These are phyloP conservation scores for Malurus splendens DNA, from an alignment of 2,797 vertebrate species.

Conservation along the genomic window DNA sequence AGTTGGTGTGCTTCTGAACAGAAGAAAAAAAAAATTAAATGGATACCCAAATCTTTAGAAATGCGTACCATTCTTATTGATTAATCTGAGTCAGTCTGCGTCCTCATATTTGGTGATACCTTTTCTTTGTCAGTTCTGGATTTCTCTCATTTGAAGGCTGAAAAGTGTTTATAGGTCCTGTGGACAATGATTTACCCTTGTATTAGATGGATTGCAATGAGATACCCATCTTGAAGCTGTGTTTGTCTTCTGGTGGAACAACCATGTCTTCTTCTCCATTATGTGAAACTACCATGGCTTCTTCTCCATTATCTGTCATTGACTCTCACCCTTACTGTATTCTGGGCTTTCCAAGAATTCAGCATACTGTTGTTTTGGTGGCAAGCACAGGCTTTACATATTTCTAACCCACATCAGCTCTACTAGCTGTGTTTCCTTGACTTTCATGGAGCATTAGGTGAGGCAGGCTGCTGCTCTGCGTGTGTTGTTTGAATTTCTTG, in stretches of 20 bases:
- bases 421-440: background rate
- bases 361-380: background rate
- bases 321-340: background rate
- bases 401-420: fast-evolving
- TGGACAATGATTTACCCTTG: background rate
- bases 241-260: background rate
- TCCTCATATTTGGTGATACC: background rate
- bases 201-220: background rate
- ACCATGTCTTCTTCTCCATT: background rate
- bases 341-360: background rate
- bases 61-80: background rate
- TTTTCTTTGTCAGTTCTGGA: background rate
- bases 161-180: background rate
- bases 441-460: background rate
- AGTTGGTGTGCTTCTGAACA: background rate
- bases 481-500: background rate
- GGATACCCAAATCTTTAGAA: background rate
- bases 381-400: background rate
- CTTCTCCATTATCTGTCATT: background rate
- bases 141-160: background rate
- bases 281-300: background rate
- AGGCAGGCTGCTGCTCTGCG: background rate
- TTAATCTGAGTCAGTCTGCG: background rate
- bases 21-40: background rate
- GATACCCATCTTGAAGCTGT: background rate